phyloP scores from a whole-genome alignment of 1,140 invertebrate genomes.

The Trinorchestia longiramus region DNA sequence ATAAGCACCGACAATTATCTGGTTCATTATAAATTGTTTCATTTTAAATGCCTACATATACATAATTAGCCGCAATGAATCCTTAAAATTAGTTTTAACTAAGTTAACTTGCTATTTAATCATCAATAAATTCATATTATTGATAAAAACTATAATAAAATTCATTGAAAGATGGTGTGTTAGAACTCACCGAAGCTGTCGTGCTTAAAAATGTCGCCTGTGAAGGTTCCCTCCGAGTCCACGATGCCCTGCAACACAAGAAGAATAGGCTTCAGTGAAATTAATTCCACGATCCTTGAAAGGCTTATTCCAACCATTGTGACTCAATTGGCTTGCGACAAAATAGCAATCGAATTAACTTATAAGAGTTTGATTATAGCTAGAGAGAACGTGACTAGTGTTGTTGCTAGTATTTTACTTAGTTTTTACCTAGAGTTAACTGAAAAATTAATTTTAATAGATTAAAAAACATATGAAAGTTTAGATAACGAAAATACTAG shows the following conservation, averaged over 20 bases:
- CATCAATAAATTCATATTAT: background rate
- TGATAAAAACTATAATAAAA: background rate
- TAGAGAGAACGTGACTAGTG: background rate
- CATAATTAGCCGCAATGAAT: background rate
- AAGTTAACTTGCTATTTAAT: background rate
- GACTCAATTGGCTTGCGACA: background rate
- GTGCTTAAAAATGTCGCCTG: slow-evolving; percentile 63
- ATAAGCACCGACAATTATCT: background rate
- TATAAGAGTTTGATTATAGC: background rate
- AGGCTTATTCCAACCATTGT: background rate
- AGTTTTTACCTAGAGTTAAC: background rate
- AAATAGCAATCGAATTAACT: background rate
- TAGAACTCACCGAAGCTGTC: slow-evolving; percentile 62
- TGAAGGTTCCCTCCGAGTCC: slow-evolving; percentile 61
- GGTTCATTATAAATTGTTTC: background rate
- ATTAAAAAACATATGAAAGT: background rate
- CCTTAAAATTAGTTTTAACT: background rate
- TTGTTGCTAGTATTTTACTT: background rate
- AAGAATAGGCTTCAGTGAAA: slow-evolving; percentile 7
- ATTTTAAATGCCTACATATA: too few species aligned
- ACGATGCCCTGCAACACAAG: slow-evolving; percentile 60
- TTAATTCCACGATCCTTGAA: background rate
- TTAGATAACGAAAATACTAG: background rate
- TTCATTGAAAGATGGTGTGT: background rate
- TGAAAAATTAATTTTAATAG: background rate